Base-by-base conservation (phyloP, 2,113 vertebrate genomes). In the Rhagologus leucostigma region DNA sequence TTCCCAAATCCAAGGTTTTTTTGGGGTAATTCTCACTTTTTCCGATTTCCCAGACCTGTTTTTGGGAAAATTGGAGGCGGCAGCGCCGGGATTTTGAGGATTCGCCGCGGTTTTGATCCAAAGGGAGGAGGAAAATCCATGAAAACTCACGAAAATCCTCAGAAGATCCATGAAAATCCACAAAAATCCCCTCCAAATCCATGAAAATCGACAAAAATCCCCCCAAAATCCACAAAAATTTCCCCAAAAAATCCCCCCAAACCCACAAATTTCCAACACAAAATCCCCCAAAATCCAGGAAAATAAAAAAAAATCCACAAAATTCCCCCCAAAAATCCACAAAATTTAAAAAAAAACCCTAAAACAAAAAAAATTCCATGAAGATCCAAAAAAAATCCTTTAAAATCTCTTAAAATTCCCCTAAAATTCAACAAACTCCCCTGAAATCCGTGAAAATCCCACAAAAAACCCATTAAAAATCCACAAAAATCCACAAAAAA, bases 51-150 rank as follows among this genome's bases (percentile, higher is more conserved):
- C 13, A 20, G 7, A 6, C 7, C 7, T 11, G 13, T 9, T 26
- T 47, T 8, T 27, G 27, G 20, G 44, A 0, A 2, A 3, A 2
- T 42, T 12, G 7, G 39, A 44, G 22, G 69, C 1, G 23, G 30
- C 50, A 8, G 17, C 39, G 19, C 32, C 6, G 18, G 24, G 32
- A 7, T 70, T 56, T 73, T 29, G 33, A 17, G 52, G 30, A 4
- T 35, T 46, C 5, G 16, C 16, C 5, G 1, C 9, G 24, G 22
- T 46, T 50, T 52, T 30, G 27, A 32, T 35, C 24, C 21, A 24
- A 12, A 33, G 29, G 12, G 22, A 32, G 6, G n/a, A 32, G 57
- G 29, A 16, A 49, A 49, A 33, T 24, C n/a, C 27, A 3, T 6
- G 26, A 5, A 32, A 59, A 59, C 37, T 26, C 18, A 11, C 1